These are phyloP conservation scores for Fratercula arctica DNA, from an alignment of 2,797 vertebrate genomes.

Conservation along the genomic window DNA sequence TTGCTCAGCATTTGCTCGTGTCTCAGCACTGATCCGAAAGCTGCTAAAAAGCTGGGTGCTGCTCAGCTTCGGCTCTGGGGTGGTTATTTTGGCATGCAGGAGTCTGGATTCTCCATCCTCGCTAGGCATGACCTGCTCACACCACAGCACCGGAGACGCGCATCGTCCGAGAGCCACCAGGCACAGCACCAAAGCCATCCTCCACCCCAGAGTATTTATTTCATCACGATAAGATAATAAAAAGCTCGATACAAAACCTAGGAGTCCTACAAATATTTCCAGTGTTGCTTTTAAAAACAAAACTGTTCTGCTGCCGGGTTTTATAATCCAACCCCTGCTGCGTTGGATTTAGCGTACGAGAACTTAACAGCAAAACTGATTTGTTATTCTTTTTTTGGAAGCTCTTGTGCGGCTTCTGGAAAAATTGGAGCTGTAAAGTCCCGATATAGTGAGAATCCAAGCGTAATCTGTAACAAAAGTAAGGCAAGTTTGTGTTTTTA, in stretches of 20 bases:
- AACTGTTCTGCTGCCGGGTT: neutral
- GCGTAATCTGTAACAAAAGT: slow-evolving; percentile 55
- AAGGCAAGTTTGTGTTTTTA: slow-evolving; percentile 50
- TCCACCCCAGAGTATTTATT: neutral
- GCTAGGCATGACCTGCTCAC: neutral
- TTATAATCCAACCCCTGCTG: neutral
- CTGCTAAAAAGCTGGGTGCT: neutral
- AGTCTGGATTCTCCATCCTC: neutral
- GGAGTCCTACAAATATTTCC: slow-evolving; percentile 22
- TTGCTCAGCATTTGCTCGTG: neutral
- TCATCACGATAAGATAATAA: neutral
- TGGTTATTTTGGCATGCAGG: neutral
- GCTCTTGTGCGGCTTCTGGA: slow-evolving; percentile 3
- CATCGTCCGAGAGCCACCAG: neutral
- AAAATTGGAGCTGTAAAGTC: slow-evolving; percentile 26
- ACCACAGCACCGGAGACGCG: neutral
- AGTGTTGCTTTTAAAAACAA: slow-evolving; percentile 40
- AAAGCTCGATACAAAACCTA: slow-evolving; percentile 34
- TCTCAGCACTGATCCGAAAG: neutral
- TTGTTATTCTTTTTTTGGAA: neutral
- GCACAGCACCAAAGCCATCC: neutral
- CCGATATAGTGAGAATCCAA: neutral
- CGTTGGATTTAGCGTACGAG: neutral
- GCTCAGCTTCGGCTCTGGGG: neutral
- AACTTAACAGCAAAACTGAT: neutral